Conservation (phyloP, 2,888 invertebrate species). For the Lasioglossum villosulum region DNA sequence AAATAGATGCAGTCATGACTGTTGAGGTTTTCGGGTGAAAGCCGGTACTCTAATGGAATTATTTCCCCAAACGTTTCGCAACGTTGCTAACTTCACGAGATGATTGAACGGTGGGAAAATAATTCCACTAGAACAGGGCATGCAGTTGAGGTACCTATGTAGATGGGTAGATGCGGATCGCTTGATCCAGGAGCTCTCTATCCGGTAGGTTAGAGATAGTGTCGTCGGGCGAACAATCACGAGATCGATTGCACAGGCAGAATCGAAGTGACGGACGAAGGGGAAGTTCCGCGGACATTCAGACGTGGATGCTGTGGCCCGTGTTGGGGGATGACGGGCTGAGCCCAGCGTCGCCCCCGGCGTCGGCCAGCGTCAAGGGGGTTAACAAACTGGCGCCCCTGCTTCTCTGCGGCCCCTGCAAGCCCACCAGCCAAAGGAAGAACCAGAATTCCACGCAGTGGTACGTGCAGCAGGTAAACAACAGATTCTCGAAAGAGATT, state of each 20-base stretch:
- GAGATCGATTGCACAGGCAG: slow-evolving; percentile 55
- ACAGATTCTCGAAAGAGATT: slow-evolving; percentile 51
- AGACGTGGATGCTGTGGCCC: slow-evolving; percentile 84
- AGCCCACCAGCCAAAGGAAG: slow-evolving; percentile 79
- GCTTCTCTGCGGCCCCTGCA: slow-evolving; percentile 82
- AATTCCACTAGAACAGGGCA: not conserved
- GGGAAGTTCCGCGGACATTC: slow-evolving; percentile 64
- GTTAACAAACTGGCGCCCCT: slow-evolving; percentile 81
- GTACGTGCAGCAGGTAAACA: slow-evolving; percentile 84
- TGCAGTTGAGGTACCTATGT: not conserved
- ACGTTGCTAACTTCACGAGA: too few species aligned
- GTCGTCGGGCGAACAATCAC: slow-evolving; percentile 36
- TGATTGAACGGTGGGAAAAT: too few species aligned
- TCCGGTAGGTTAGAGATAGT: not conserved
- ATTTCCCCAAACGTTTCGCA: too few species aligned
- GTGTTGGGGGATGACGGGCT: slow-evolving; percentile 83
- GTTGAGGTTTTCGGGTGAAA: too few species aligned
- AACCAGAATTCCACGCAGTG: slow-evolving; percentile 83
- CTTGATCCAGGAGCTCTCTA: not conserved
- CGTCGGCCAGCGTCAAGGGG: slow-evolving; percentile 69
- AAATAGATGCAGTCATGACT: not conserved
- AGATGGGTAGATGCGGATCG: not conserved
- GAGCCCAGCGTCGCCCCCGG: slow-evolving; percentile 81
- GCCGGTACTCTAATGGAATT: too few species aligned
- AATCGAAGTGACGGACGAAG: slow-evolving; percentile 52